Conservation (phyloP, 1,140 invertebrate genomes). For the Contarinia nasturtii region DNA sequence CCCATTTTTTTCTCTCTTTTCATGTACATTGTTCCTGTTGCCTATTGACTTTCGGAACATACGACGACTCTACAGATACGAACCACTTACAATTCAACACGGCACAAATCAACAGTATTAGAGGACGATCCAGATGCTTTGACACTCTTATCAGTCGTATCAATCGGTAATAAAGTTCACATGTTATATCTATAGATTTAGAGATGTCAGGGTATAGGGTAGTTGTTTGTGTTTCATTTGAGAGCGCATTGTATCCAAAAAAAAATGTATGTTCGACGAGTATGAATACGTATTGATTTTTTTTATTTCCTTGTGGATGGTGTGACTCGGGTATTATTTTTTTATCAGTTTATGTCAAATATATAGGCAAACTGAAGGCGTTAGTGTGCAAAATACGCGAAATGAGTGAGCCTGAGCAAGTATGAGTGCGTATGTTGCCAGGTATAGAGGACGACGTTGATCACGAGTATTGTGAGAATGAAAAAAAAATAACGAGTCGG, state of each 20-base stretch:
- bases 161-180: conserved; percentile 52
- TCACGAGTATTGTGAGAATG: too few relatives aligned
- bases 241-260: background rate
- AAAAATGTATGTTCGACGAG: background rate
- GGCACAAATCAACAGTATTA: conserved; percentile 31
- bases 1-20: too few relatives aligned
- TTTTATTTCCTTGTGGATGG: background rate
- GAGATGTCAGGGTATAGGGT: background rate
- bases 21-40: too few relatives aligned
- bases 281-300: background rate
- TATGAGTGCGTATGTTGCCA: too few relatives aligned
- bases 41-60: too few relatives aligned
- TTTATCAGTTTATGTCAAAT: too few relatives aligned
- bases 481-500: too few relatives aligned
- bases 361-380: too few relatives aligned
- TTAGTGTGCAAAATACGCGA: too few relatives aligned
- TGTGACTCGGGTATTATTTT: background rate
- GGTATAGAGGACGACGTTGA: too few relatives aligned
- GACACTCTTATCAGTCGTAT: conserved; percentile 46
- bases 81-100: conserved; percentile 22
- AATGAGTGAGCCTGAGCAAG: too few relatives aligned
- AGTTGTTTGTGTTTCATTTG: background rate
- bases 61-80: conserved; percentile 14
- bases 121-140: conserved; percentile 45
- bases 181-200: conserved; percentile 3